Conservation (phyloP, 2,888 invertebrate genomes). For the Fabriciana adippe region DNA sequence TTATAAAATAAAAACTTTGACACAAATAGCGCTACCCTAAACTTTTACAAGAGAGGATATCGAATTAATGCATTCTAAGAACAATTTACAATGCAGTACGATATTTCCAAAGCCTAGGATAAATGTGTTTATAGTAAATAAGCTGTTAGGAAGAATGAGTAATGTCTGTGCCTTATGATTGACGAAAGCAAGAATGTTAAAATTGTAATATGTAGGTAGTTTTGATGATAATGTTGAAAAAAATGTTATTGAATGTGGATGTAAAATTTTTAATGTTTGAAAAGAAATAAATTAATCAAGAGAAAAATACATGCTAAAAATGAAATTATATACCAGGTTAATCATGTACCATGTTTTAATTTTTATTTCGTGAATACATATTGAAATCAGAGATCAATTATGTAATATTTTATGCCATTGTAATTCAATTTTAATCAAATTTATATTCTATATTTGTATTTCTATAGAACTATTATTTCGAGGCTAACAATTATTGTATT, state of each 20-base stretch:
- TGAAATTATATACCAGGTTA: not conserved
- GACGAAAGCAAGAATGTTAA: conserved; percentile 19
- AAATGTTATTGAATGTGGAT: conserved; percentile 20
- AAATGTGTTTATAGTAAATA: conserved; percentile 26
- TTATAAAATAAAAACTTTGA: no score
- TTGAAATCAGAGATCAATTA: no score
- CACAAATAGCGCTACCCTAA: no score
- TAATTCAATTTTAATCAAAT: no score
- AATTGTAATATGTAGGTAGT: conserved; percentile 10
- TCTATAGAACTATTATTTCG: not conserved
- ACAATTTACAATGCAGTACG: conserved; percentile 5
- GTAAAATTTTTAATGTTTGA: not conserved
- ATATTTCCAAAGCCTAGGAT: conserved; percentile 38
- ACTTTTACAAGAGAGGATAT: conserved; percentile 1
- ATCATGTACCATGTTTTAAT: not conserved
- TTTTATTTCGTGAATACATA: no score
- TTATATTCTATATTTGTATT: not conserved
- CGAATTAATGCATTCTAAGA: not conserved
- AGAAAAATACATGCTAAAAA: not conserved
- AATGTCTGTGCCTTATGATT: conserved; percentile 38
- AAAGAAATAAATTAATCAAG: conserved; percentile 3
- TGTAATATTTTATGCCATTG: no score
- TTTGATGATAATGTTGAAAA: conserved; percentile 17
- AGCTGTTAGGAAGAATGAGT: conserved; percentile 28
- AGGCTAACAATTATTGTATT: not conserved